These are phyloP conservation scores for Atherinomorus stipes DNA, from an alignment of 2,113 vertebrate species.

Conservation along the genomic window DNA sequence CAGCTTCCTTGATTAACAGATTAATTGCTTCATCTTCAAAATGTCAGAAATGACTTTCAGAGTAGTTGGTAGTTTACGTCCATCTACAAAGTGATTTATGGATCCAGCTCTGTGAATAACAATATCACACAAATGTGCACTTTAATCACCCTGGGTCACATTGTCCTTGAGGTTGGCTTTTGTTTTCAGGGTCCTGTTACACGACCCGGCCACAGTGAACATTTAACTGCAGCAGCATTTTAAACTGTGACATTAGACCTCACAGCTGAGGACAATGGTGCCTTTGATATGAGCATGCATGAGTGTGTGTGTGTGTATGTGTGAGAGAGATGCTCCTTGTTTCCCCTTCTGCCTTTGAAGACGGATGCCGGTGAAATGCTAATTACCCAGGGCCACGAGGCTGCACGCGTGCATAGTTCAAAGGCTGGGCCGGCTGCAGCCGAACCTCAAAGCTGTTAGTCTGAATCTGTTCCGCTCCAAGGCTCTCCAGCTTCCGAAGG, in stretches of 20 bases:
- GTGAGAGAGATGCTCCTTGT: slow-evolving; percentile 57
- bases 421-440: slow-evolving; percentile 60
- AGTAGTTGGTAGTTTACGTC: background rate
- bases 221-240: slow-evolving; percentile 56
- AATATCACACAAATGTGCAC: background rate
- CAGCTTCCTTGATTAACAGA: background rate
- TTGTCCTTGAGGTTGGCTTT: slow-evolving; percentile 26
- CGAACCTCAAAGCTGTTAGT: slow-evolving; percentile 67
- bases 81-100: background rate
- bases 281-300: slow-evolving; percentile 61
- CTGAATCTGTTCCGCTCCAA: slow-evolving; percentile 69
- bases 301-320: slow-evolving; percentile 33
- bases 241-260: slow-evolving; percentile 61
- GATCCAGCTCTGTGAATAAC: slow-evolving; percentile 1
- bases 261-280: slow-evolving; percentile 47
- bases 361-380: slow-evolving; percentile 72
- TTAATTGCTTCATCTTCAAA: slow-evolving; percentile 3
- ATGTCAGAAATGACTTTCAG: background rate
- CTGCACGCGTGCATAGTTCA: slow-evolving; percentile 68
- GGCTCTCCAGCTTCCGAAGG: slow-evolving; percentile 59
- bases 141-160: background rate
- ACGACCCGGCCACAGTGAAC: slow-evolving; percentile 11
- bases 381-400: slow-evolving; percentile 68
- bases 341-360: slow-evolving; percentile 69
- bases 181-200: background rate